Evolutionary conservation across 2,797 vertebrate genomes (phyloP).

Genomic region (Chaenodraco wilsoni): DNA sequence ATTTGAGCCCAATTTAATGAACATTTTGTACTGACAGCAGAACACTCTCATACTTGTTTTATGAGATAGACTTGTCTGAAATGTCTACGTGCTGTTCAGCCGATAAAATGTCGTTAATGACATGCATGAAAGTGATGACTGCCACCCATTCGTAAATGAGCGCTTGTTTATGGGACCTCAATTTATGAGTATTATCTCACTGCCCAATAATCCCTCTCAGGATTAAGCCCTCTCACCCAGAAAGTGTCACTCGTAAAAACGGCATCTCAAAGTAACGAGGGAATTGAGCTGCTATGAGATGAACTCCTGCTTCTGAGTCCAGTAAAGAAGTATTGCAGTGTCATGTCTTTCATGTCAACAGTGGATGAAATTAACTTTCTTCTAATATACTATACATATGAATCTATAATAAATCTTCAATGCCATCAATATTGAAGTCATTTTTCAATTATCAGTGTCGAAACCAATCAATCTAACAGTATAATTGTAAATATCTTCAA

Average conservation of each 20-base stretch:
- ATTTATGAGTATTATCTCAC: conserved; percentile 40
- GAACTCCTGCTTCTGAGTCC: conserved; percentile 1
- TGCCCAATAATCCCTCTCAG: conserved; percentile 37
- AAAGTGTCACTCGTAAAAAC: conserved; percentile 45
- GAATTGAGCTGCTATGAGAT: conserved; percentile 4
- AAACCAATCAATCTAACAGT: neutral
- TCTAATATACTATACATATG: neutral
- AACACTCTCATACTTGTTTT: conserved; percentile 18
- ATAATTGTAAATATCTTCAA: neutral
- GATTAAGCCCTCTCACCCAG: conserved; percentile 15
- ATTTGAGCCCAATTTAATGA: neutral
- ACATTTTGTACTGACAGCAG: conserved; percentile 4
- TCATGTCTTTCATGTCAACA: neutral
- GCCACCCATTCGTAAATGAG: conserved; percentile 27
- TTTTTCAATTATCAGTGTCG: neutral
- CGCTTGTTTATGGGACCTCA: conserved; percentile 33
- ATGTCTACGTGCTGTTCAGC: conserved; percentile 13
- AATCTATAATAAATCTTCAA: conserved; percentile 1
- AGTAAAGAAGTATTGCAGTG: neutral
- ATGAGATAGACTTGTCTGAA: conserved; percentile 9
- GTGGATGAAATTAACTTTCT: neutral
- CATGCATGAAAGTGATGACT: conserved; percentile 23
- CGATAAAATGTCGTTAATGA: conserved; percentile 35
- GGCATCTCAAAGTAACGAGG: conserved; percentile 12
- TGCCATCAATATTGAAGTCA: neutral